phyloP scores from a whole-genome alignment of 35 echinoderm and acorn worm genomes.

The Heliocidaris erythrogramma region DNA sequence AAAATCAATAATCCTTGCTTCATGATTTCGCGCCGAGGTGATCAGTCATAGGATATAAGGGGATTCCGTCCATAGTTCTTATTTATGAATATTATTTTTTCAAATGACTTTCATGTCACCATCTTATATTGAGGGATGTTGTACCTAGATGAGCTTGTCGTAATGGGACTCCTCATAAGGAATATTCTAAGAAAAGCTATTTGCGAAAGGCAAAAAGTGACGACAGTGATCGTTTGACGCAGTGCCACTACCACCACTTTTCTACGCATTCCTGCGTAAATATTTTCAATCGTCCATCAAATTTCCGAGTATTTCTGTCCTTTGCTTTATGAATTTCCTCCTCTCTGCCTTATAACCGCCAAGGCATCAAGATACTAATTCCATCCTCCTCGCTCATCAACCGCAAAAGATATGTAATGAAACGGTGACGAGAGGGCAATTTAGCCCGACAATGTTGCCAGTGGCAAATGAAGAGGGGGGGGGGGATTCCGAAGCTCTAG shows the following conservation, averaged over 20 bases:
- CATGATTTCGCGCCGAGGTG: not conserved
- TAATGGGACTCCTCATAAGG: not conserved
- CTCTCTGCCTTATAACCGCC: not conserved
- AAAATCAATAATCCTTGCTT: slow-evolving; percentile 18
- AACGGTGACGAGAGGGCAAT: not conserved
- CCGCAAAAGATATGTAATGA: not conserved
- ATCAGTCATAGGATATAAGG: not conserved
- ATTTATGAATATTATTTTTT: not conserved
- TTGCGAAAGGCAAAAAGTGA: not conserved
- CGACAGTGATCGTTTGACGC: not conserved
- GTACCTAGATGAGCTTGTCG: not conserved
- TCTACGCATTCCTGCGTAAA: not conserved
- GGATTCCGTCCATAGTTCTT: not conserved
- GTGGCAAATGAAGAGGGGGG: not conserved
- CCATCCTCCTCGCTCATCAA: not conserved
- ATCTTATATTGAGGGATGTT: not conserved
- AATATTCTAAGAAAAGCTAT: not conserved
- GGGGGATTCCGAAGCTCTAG: not conserved
- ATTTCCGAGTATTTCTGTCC: not conserved
- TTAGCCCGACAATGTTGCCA: not conserved
- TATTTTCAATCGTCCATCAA: not conserved
- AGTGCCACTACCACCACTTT: not conserved
- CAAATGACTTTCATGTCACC: not conserved
- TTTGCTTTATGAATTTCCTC: not conserved
- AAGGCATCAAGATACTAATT: not conserved